Evolutionary conservation across 2,888 invertebrate genomes (phyloP), one percentile per base, ranked within the genome.

Genomic region (Ferdinandea cuprea): DNA sequence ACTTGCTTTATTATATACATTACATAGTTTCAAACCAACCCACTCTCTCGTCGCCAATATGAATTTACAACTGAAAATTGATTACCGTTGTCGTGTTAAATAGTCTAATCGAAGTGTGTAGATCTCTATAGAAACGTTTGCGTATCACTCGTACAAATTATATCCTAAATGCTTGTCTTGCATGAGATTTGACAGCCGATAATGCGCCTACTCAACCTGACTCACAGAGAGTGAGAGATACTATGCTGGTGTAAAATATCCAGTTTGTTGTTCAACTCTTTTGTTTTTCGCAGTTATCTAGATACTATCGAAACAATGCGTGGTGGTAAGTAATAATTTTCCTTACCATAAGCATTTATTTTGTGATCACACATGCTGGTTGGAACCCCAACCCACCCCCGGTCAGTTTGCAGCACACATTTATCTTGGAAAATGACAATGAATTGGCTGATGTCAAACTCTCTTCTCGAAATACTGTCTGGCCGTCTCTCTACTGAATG

Each of bases 131-230:
- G 42, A 65, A 58, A 68, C 66, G 63, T 44, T 78, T 63, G 56
- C 56, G 54, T 83, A 78, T 78, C 78, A 78, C 19, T 68, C 63
- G 78, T 63, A 77, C 83, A 78, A 83, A 78, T 83, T 83, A 73
- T 73, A 73, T 78, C 72, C 78, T 83, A 83, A 83, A 83, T 73
- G 78, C 72, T 63, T 78, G 78, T 78, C 78, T 78, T 32, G 78
- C 83, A 83, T 56, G 48, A 40, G 78, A 73, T 78, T 78, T 58
- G 32, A 68, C 66, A 73, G 58, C 42, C 54, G 83, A 83, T 83
- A 78, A 44, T 58, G 83, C 78, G 72, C 78, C 78, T 66, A 83
- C 78, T 73, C 68, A 40, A 30, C n/a, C 44, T 3, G 9, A 21
- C 30, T 46, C 3, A 13, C 11, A 50, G 42, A 1, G 28, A 21